Evolutionary conservation across 2,113 vertebrate genomes (phyloP).

Genomic region (Blennius ocellaris): DNA sequence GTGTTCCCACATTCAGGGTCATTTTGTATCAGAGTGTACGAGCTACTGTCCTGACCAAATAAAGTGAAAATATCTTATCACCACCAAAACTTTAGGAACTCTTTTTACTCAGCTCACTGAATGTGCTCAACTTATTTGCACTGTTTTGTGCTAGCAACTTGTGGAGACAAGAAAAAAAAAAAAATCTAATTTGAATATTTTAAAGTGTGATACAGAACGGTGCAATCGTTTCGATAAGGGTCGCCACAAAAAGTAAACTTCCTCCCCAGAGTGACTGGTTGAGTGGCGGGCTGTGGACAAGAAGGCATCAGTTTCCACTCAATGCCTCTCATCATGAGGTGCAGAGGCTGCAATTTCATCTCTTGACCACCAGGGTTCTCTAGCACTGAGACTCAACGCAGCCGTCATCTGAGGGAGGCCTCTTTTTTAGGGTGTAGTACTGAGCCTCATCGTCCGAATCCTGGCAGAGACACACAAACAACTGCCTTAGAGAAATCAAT

Average conservation of each 20-base stretch:
- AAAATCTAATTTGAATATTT: neutral
- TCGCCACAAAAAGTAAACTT: slow-evolving; percentile 17
- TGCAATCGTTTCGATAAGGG: neutral
- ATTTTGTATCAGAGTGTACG: neutral
- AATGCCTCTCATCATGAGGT: neutral
- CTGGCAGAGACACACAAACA: slow-evolving; percentile 58
- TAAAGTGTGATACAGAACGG: neutral
- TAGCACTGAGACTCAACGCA: slow-evolving; percentile 77
- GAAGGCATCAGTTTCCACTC: slow-evolving; percentile 9
- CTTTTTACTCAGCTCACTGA: neutral
- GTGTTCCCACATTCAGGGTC: neutral
- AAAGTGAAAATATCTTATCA: slow-evolving; percentile 4
- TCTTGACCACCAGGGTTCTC: slow-evolving; percentile 39
- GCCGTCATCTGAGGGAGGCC: slow-evolving; percentile 13
- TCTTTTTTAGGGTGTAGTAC: slow-evolving; percentile 49
- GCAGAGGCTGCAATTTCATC: slow-evolving; percentile 15
- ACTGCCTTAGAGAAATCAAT: slow-evolving; percentile 19
- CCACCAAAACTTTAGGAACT: neutral
- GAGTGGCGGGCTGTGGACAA: slow-evolving; percentile 2
- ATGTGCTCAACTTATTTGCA: no score
- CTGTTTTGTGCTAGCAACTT: neutral
- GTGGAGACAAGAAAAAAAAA: neutral
- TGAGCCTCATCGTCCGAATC: slow-evolving; percentile 71
- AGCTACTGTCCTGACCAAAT: neutral
- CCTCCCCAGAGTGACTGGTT: slow-evolving; percentile 1